Evolutionary conservation across 2,888 invertebrate genomes (phyloP).

Genomic region (Theodoxus fluviatilis): DNA sequence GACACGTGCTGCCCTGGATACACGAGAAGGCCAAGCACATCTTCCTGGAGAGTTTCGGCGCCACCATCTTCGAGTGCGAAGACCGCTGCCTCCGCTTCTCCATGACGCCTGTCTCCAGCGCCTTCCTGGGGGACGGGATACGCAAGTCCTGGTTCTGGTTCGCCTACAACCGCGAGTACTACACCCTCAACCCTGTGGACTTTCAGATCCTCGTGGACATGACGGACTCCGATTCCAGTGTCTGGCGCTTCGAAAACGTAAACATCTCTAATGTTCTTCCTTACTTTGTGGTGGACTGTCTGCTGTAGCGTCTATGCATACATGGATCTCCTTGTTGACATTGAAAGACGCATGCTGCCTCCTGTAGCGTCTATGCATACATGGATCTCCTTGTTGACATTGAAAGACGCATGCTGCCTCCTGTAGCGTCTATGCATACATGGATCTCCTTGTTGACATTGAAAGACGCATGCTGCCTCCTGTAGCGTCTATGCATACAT

Average conservation of each 20-base stretch:
- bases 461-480: too few species aligned
- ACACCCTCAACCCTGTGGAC: conserved; percentile 53
- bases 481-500: too few species aligned
- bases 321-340: too few species aligned
- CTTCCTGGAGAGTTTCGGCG: conserved; percentile 51
- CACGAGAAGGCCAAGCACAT: conserved; percentile 39
- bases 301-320: too few species aligned
- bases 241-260: conserved; percentile 51
- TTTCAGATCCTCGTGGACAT: conserved; percentile 56
- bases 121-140: conserved; percentile 43
- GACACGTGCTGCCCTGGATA: conserved; percentile 38
- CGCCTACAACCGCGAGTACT: conserved; percentile 50
- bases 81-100: conserved; percentile 48
- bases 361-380: too few species aligned
- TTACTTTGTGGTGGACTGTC: too few species aligned
- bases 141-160: conserved; percentile 58
- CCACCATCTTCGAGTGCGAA: conserved; percentile 40
- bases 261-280: too few species aligned
- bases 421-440: too few species aligned
- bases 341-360: too few species aligned
- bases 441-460: too few species aligned
- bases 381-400: too few species aligned
- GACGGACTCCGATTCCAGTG: conserved; percentile 37
- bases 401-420: too few species aligned
- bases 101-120: conserved; percentile 52